Conservation (phyloP, 2,113 vertebrate species). For the Microtus richardsoni region DNA sequence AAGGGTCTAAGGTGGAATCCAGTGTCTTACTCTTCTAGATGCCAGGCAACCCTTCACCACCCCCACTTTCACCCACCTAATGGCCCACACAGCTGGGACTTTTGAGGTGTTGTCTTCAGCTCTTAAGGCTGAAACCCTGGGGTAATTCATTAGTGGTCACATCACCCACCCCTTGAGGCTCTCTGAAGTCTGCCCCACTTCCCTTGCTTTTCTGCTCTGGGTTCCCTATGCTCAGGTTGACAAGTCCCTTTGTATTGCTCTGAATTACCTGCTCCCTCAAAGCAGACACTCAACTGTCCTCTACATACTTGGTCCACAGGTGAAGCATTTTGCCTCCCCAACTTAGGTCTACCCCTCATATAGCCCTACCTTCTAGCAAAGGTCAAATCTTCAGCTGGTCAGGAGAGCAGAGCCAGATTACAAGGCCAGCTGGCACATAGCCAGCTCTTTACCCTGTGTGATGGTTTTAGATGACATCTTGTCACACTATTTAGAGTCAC, state of each 20-base stretch:
- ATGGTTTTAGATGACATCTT: background rate
- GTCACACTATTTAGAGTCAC: background rate
- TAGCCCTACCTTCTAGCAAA: background rate
- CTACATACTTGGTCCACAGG: accelerated
- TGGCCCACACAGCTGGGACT: accelerated
- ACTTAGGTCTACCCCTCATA: background rate
- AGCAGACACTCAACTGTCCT: background rate
- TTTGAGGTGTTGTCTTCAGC: accelerated
- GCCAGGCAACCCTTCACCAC: accelerated
- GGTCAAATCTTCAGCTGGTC: background rate
- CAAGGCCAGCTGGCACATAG: accelerated
- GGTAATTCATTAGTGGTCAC: background rate
- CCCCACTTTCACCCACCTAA: accelerated
- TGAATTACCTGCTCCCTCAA: no score
- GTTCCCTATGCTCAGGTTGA: background rate
- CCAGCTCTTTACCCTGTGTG: background rate
- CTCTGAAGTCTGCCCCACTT: no score
- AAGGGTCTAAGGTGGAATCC: background rate
- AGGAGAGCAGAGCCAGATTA: background rate
- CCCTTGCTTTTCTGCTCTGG: background rate
- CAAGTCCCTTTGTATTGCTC: background rate
- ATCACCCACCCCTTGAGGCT: accelerated
- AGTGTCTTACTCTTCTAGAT: accelerated
- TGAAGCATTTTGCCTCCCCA: background rate
- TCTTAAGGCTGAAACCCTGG: background rate